Conservation (phyloP, 2,888 invertebrate genomes). For the Barypeithes pellucidus region DNA sequence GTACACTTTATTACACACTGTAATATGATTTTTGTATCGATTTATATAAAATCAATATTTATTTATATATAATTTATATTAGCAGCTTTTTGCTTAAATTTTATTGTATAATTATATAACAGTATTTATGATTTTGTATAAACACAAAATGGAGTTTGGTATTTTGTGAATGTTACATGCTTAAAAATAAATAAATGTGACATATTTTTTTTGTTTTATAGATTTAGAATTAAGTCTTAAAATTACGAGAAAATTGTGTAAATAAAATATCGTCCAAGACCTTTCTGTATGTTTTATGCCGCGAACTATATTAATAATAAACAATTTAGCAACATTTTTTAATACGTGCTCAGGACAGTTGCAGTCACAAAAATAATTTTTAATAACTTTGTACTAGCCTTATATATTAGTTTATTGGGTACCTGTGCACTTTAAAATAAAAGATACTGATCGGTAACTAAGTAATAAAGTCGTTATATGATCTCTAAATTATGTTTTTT, state of each 20-base stretch:
- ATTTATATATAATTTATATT: slow-evolving; percentile 2
- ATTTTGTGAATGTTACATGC: not conserved
- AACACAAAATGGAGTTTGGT: not conserved
- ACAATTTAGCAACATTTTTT: slow-evolving; percentile 18
- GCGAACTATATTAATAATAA: not conserved
- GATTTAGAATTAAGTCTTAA: not conserved
- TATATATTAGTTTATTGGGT: slow-evolving; percentile 33
- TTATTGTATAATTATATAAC: not conserved
- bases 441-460: slow-evolving; percentile 11
- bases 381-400: slow-evolving; percentile 34
- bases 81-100: not conserved
- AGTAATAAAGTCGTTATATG: slow-evolving; percentile 35
- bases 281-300: slow-evolving; percentile 3
- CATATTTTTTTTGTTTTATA: not conserved
- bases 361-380: slow-evolving; percentile 19
- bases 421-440: slow-evolving; percentile 36
- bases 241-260: slow-evolving; percentile 7
- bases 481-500: slow-evolving; percentile 25
- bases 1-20: not conserved
- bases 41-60: slow-evolving; percentile 1
- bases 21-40: no score
- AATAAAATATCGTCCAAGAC: slow-evolving; percentile 6
- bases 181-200: not conserved
- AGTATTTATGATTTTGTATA: slow-evolving; percentile 13
- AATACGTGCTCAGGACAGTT: slow-evolving; percentile 35